phyloP scores from a whole-genome alignment of 2,113 vertebrate genomes.

The Amazona vittata region DNA sequence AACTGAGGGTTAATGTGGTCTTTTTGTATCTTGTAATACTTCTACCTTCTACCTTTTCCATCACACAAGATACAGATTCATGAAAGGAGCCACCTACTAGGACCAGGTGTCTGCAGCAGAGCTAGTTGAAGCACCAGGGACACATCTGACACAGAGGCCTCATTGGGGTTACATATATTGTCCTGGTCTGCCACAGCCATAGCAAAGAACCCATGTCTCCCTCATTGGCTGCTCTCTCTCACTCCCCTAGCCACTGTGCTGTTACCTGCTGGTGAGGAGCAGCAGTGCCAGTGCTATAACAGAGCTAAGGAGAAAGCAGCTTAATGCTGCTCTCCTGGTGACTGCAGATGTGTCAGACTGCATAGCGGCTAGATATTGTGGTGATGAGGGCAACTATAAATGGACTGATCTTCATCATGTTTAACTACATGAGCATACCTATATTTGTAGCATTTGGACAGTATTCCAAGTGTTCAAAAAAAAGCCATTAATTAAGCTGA shows the following conservation, averaged over 20 bases:
- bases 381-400: not conserved
- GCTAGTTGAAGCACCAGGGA: not conserved
- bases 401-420: not conserved
- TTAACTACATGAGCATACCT: not conserved
- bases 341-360: not conserved
- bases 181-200: accelerated
- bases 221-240: not conserved
- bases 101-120: not conserved
- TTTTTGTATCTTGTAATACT: not conserved
- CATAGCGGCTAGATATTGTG: not conserved
- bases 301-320: not conserved
- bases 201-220: accelerated
- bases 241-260: not conserved
- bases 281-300: not conserved
- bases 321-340: not conserved
- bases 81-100: not conserved
- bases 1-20: not conserved
- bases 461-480: not conserved
- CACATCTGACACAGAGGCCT: not conserved
- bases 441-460: not conserved
- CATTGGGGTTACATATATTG: not conserved
- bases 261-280: not conserved
- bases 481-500: not conserved
- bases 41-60: not conserved
- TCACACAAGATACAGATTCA: not conserved